Evolutionary conservation across 2,888 invertebrate species (phyloP).

Genomic region (Aricia artaxerxes): DNA sequence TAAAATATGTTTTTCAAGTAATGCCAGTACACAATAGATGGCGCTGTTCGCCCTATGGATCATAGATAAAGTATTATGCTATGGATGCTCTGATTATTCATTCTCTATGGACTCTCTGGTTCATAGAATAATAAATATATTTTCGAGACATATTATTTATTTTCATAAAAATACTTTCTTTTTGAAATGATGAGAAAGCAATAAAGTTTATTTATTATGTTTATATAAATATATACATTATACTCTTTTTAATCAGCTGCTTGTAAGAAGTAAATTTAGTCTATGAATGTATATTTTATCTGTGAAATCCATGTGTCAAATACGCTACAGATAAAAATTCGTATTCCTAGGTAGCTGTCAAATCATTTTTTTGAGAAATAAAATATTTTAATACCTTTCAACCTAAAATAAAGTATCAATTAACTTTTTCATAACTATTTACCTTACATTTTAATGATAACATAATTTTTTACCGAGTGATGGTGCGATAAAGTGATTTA

Average conservation of each 20-base stretch:
- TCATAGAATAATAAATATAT: too few species aligned
- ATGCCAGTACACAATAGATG: neutral
- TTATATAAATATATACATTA: too few species aligned
- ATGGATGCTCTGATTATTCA: neutral
- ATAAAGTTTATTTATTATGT: too few species aligned
- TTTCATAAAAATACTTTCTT: too few species aligned
- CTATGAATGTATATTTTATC: neutral
- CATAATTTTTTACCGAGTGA: slow-evolving; percentile 2
- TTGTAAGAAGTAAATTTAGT: neutral
- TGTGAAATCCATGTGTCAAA: neutral
- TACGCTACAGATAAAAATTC: slow-evolving; percentile 7
- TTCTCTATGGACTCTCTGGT: too few species aligned
- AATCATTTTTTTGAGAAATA: neutral
- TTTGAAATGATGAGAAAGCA: too few species aligned
- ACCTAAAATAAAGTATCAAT: neutral
- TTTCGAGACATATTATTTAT: too few species aligned
- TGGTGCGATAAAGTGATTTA: slow-evolving; percentile 9
- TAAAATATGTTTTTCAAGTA: neutral
- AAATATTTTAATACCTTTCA: neutral
- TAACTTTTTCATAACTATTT: neutral
- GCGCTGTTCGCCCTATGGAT: neutral
- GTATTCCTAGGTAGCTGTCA: neutral
- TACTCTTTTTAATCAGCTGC: too few species aligned
- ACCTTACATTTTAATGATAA: neutral
- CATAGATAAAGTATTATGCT: too few species aligned